Evolutionary conservation across 2,888 invertebrate genomes (phyloP).

Genomic region (Neoscelio sp.): DNA sequence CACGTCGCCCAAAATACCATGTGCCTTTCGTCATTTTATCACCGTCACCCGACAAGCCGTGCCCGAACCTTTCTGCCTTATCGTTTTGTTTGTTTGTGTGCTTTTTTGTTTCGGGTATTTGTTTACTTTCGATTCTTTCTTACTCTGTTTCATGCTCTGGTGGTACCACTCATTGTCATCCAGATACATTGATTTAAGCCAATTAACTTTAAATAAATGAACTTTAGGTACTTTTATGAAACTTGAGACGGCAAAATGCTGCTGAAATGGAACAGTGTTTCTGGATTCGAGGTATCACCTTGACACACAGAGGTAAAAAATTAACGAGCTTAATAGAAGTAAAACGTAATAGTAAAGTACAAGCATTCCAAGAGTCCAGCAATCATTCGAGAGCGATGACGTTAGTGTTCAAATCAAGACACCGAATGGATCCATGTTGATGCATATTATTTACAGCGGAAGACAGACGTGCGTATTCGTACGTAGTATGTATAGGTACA

Average conservation of each 20-base stretch:
- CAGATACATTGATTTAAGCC: conserved; percentile 22
- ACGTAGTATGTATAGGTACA: conserved; percentile 71
- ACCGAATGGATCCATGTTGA: conserved; percentile 81
- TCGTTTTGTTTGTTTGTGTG: conserved; percentile 63
- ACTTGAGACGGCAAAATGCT: not conserved
- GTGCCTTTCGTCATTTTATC: conserved; percentile 72
- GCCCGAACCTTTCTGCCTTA: conserved; percentile 74
- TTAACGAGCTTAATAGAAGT: conserved; percentile 63
- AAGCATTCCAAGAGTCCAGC: conserved; percentile 83
- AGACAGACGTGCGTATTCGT: conserved; percentile 78
- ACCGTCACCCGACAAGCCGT: conserved; percentile 82
- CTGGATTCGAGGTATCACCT: conserved; percentile 36
- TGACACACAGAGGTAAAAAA: conserved; percentile 59
- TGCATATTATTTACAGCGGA: conserved; percentile 83
- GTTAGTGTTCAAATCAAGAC: conserved; percentile 81
- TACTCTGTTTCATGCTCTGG: conserved; percentile 43
- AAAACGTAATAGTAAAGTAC: conserved; percentile 78
- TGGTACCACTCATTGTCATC: conserved; percentile 26
- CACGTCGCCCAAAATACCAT: conserved; percentile 64
- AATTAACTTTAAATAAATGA: no score
- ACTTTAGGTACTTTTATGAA: not conserved
- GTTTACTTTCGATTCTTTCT: conserved; percentile 43
- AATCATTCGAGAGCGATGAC: conserved; percentile 82
- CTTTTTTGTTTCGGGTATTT: conserved; percentile 56
- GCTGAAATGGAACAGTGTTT: conserved; percentile 2